These are phyloP conservation scores for Tyria jacobaeae DNA, from an alignment of 2,888 invertebrate genomes.

Conservation along the genomic window DNA sequence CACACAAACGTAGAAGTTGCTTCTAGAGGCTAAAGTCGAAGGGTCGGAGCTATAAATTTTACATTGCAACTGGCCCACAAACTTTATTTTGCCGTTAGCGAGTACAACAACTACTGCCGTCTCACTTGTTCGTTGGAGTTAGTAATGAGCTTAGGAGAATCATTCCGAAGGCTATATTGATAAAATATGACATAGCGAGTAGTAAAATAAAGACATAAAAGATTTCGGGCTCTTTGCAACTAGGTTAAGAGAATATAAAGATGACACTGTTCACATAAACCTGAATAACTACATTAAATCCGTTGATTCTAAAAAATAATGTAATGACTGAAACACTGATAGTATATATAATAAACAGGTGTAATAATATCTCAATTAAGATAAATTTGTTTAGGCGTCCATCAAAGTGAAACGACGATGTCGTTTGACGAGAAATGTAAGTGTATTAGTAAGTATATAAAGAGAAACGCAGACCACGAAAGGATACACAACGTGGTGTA, in stretches of 20 bases:
- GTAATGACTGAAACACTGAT: no score
- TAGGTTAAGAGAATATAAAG: constrained; percentile 25
- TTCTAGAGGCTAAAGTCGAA: constrained; percentile 27
- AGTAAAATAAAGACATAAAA: constrained; percentile 47
- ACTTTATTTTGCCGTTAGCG: constrained; percentile 28
- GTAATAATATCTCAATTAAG: not conserved
- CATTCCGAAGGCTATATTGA: constrained; percentile 42
- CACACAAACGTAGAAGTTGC: constrained; percentile 25
- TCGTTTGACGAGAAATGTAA: not conserved
- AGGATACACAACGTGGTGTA: constrained; percentile 23
- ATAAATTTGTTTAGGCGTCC: not conserved
- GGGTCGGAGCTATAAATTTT: constrained; percentile 43
- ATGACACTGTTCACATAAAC: constrained; percentile 23
- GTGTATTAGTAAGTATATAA: not conserved
- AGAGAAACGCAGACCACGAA: not conserved
- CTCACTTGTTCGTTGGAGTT: constrained; percentile 19
- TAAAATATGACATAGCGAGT: constrained; percentile 42
- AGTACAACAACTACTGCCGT: constrained; percentile 27
- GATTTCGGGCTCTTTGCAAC: constrained; percentile 38
- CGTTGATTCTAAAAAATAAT: not conserved
- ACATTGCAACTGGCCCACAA: constrained; percentile 45
- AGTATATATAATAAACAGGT: no score
- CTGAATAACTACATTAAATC: constrained; percentile 6
- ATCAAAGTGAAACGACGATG: not conserved
- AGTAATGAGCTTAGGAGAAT: constrained; percentile 36